phyloP scores from a whole-genome alignment of 2,797 vertebrate genomes.

The Botia almorhae region DNA sequence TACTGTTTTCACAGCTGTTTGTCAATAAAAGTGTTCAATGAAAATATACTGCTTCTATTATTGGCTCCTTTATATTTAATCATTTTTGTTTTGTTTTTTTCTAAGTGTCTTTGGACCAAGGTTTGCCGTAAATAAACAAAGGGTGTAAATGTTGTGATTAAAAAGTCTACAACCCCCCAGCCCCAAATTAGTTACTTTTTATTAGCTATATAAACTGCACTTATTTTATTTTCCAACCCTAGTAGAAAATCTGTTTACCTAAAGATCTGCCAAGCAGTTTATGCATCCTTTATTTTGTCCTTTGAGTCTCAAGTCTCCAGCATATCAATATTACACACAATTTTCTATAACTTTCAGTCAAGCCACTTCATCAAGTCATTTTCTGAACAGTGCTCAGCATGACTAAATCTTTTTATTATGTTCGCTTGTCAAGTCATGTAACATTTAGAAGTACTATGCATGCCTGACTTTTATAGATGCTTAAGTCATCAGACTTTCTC shows the following conservation, averaged over 20 bases:
- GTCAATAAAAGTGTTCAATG: not conserved
- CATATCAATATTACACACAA: conserved; percentile 11
- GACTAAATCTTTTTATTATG: conserved; percentile 46
- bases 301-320: not conserved
- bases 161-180: not conserved
- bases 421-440: conserved; percentile 44
- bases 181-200: not conserved
- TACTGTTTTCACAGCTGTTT: not conserved
- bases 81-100: not conserved
- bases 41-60: not conserved
- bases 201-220: not conserved
- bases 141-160: not conserved
- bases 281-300: not conserved
- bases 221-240: not conserved
- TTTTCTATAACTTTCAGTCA: conserved; percentile 20
- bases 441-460: conserved; percentile 40
- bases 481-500: conserved; percentile 50
- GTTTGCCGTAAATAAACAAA: not conserved
- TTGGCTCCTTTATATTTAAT: not conserved
- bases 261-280: not conserved
- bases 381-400: conserved; percentile 33
- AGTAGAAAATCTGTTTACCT: not conserved
- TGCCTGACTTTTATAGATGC: conserved; percentile 48
- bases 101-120: not conserved
- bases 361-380: conserved; percentile 41